These are phyloP conservation scores for Crematogaster levior DNA, from an alignment of 2,888 invertebrate genomes.

Conservation along the genomic window DNA sequence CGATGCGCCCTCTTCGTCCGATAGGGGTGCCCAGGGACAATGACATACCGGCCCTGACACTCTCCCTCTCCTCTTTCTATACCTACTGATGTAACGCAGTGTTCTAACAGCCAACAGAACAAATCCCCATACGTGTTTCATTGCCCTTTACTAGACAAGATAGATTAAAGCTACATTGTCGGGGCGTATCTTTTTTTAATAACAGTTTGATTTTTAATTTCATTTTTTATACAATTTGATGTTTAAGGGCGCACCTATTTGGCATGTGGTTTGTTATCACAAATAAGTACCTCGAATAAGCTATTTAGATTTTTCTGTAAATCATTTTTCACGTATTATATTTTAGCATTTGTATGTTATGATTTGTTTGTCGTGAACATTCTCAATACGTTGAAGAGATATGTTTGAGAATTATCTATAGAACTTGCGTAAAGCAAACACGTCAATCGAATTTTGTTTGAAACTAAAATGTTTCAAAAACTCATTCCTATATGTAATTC, in stretches of 20 bases:
- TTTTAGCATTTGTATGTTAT: background rate
- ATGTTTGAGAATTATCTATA: background rate
- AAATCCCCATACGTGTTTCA: slow-evolving; percentile 22
- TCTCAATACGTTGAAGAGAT: background rate
- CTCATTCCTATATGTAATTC: slow-evolving; percentile 21
- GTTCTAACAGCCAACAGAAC: slow-evolving; percentile 5
- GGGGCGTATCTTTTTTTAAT: background rate
- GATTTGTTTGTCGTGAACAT: background rate
- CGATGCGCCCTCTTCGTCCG: slow-evolving; percentile 69
- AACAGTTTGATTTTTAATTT: background rate
- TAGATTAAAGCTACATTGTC: background rate
- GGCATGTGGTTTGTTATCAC: background rate
- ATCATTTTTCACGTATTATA: no score
- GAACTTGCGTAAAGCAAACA: background rate
- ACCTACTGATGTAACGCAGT: slow-evolving; percentile 10
- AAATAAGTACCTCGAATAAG: background rate
- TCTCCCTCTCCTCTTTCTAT: slow-evolving; percentile 35
- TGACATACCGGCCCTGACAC: slow-evolving; percentile 65
- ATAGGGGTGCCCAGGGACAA: slow-evolving; percentile 68
- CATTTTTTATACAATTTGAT: background rate
- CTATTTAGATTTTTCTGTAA: background rate
- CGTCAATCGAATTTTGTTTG: background rate
- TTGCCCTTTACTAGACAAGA: background rate
- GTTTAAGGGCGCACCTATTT: background rate
- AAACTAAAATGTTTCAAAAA: background rate